Evolutionary conservation across 2,113 vertebrate genomes (phyloP).

Genomic region (Piprites chloris): DNA sequence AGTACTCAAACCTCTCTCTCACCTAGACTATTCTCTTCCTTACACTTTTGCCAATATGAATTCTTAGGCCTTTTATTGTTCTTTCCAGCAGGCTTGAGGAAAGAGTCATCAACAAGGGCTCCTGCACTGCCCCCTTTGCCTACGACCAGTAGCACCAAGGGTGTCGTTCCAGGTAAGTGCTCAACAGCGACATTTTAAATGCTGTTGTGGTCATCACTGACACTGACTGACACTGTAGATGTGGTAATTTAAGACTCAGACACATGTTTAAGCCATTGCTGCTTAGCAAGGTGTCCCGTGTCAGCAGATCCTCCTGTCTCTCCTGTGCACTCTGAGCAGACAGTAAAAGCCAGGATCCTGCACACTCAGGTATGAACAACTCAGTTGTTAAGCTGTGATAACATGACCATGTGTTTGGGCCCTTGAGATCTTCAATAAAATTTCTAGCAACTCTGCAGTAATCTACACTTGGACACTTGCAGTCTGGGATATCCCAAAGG

Average conservation of each 20-base stretch:
- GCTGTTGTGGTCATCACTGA: not conserved
- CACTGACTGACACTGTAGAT: not conserved
- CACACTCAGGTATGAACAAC: not conserved
- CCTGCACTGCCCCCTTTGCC: rapidly evolving
- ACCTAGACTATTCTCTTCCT: not conserved
- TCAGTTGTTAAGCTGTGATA: not conserved
- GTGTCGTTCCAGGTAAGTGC: not conserved
- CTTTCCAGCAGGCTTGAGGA: not conserved
- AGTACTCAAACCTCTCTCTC: not conserved
- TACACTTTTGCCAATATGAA: not conserved
- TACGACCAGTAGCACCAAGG: not conserved
- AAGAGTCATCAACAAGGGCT: not conserved
- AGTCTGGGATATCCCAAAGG: not conserved
- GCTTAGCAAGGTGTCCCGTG: not conserved
- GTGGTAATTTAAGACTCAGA: not conserved
- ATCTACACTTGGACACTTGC: not conserved
- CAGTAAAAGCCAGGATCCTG: not conserved
- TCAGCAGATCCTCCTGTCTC: not conserved
- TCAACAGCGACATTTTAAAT: rapidly evolving
- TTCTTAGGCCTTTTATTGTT: not conserved
- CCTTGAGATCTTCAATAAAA: not conserved
- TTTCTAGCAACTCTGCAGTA: not conserved
- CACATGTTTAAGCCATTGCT: not conserved
- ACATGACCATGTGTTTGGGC: not conserved
- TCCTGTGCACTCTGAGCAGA: not conserved